Evolutionary conservation across 2,797 vertebrate species (phyloP).

Genomic region (Microctenopoma steveboyesi): DNA sequence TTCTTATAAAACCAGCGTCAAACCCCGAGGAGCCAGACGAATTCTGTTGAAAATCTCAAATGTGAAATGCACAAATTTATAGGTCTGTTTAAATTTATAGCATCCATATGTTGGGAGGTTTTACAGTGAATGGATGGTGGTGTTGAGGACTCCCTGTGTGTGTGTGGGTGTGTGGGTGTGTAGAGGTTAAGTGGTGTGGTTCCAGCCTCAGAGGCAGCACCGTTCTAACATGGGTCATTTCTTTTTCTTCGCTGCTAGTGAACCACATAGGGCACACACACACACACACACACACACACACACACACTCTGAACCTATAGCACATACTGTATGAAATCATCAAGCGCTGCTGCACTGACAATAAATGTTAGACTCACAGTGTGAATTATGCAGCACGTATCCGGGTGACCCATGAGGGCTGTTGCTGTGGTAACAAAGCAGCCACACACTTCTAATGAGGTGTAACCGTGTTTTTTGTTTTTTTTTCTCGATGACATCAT

Average conservation of each 20-base stretch:
- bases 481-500: slow-evolving; percentile 26
- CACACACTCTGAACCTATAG: slow-evolving; percentile 18
- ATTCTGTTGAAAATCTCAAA: slow-evolving; percentile 43
- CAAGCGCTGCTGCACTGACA: slow-evolving; percentile 29
- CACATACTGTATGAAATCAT: slow-evolving; percentile 29
- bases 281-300: slow-evolving; percentile 19
- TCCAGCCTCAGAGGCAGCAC: slow-evolving; percentile 64
- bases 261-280: slow-evolving; percentile 34
- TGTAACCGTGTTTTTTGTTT: slow-evolving; percentile 12
- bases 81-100: slow-evolving; percentile 67
- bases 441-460: slow-evolving; percentile 35
- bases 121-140: slow-evolving; percentile 49
- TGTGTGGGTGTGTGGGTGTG: slow-evolving; percentile 26
- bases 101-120: slow-evolving; percentile 65
- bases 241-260: slow-evolving; percentile 47
- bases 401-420: slow-evolving; percentile 22
- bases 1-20: slow-evolving; percentile 44
- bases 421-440: slow-evolving; percentile 28
- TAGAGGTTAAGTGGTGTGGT: slow-evolving; percentile 71
- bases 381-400: slow-evolving; percentile 44
- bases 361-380: slow-evolving; percentile 37
- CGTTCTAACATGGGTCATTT: slow-evolving; percentile 54
- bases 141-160: slow-evolving; percentile 35
- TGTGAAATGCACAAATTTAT: slow-evolving; percentile 65
- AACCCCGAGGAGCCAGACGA: slow-evolving; percentile 53